phyloP scores from a whole-genome alignment of 2,113 vertebrate genomes.

The Tricholaema leucomelas region DNA sequence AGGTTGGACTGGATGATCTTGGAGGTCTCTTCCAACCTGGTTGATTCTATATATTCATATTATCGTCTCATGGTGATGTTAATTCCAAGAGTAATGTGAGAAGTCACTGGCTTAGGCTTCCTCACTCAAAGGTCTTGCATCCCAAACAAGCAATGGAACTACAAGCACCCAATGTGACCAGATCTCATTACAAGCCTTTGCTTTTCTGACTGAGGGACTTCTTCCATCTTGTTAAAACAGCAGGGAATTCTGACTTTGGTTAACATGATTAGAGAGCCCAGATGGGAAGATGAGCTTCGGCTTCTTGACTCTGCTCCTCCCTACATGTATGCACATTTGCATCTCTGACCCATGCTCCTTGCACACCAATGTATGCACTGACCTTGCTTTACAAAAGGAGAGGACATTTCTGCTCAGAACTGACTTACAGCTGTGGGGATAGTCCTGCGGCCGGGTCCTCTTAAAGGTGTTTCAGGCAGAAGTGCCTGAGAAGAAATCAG shows the following conservation, averaged over 20 bases:
- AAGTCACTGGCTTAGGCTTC: not conserved
- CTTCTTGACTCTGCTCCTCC: not conserved
- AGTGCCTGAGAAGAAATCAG: not conserved
- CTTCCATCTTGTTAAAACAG: not conserved
- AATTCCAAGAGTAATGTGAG: not conserved
- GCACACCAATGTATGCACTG: not conserved
- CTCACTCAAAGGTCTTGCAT: not conserved
- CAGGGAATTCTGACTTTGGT: not conserved
- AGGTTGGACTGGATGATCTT: no score
- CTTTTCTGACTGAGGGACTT: not conserved
- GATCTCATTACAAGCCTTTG: not conserved
- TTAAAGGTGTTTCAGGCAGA: not conserved
- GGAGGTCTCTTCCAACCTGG: no score
- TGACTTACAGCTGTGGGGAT: not conserved
- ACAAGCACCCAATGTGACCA: not conserved
- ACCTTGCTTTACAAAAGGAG: not conserved
- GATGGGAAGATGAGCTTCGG: not conserved
- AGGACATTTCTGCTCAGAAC: not conserved
- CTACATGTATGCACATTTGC: accelerated
- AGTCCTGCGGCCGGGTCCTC: not conserved
- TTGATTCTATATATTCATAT: no score
- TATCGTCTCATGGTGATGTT: not conserved
- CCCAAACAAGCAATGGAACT: not conserved
- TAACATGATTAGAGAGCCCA: not conserved
- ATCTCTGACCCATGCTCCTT: not conserved